These are phyloP conservation scores for Ptychadena robeensis DNA, from an alignment of 2,797 vertebrate genomes.

Conservation along the genomic window DNA sequence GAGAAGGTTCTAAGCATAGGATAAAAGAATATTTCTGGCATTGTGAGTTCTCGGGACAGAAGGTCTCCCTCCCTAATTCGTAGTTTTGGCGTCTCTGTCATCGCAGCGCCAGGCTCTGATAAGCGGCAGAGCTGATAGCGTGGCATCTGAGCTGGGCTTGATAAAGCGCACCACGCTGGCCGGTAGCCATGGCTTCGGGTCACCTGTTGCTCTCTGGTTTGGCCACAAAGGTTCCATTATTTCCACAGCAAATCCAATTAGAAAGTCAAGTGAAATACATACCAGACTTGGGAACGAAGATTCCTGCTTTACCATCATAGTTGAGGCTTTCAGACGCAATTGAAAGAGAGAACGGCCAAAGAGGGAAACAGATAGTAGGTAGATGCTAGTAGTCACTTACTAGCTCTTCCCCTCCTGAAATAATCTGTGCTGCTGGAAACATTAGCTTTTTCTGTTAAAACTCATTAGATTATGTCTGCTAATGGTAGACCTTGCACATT, in stretches of 20 bases:
- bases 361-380: too few species aligned
- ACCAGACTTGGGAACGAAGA: slow-evolving; percentile 14
- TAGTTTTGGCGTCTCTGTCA: background rate
- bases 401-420: too few species aligned
- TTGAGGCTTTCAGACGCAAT: background rate
- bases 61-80: background rate
- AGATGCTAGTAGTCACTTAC: too few species aligned
- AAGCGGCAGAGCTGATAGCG: slow-evolving; percentile 28
- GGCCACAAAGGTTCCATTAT: slow-evolving; percentile 91
- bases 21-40: slow-evolving; percentile 16
- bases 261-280: slow-evolving; percentile 79
- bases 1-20: background rate
- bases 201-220: slow-evolving; percentile 78
- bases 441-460: too few species aligned
- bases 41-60: background rate
- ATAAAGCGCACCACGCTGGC: slow-evolving; percentile 67
- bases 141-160: slow-evolving; percentile 65
- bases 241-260: slow-evolving; percentile 81
- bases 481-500: too few species aligned
- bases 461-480: too few species aligned
- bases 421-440: too few species aligned
- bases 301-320: background rate
- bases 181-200: slow-evolving; percentile 82
- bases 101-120: background rate
- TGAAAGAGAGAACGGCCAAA: too few species aligned